Percentiles rank a stretch among this genome's conserved stretches.
These are phyloP conservation scores for Erannis defoliaria DNA, from an alignment of 2,888 invertebrate species.

Conservation along the genomic window DNA sequence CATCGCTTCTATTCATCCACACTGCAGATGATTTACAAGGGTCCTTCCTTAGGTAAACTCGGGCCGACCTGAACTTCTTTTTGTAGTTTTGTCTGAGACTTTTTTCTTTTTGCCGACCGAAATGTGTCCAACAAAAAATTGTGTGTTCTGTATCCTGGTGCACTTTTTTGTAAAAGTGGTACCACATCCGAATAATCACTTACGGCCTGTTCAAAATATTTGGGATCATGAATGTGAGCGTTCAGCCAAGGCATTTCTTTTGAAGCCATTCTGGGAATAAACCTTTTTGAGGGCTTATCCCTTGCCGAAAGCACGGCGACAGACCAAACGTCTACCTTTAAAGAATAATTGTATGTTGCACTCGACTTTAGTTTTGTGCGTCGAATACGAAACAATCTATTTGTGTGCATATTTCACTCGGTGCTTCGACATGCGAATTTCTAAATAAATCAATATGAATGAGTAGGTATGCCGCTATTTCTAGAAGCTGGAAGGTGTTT, in stretches of 20 bases:
- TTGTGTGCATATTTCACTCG: slow-evolving; percentile 51
- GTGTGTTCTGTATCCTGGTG: slow-evolving; percentile 83
- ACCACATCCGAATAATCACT: slow-evolving; percentile 86
- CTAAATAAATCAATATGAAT: slow-evolving; percentile 79
- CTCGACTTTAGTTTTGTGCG: slow-evolving; percentile 43
- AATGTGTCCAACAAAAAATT: slow-evolving; percentile 80
- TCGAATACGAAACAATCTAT: slow-evolving; percentile 51
- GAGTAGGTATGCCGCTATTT: slow-evolving; percentile 78
- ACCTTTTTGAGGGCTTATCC: slow-evolving; percentile 59
- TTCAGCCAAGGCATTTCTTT: slow-evolving; percentile 72
- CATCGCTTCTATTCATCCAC: slow-evolving; percentile 77
- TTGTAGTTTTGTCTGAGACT: slow-evolving; percentile 81
- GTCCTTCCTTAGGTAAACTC: slow-evolving; percentile 85
- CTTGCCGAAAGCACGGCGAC: slow-evolving; percentile 54
- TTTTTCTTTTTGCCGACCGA: slow-evolving; percentile 82
- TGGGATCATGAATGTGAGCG: slow-evolving; percentile 78
- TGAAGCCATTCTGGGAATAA: slow-evolving; percentile 73
- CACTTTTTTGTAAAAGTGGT: slow-evolving; percentile 81
- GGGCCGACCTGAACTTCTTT: slow-evolving; percentile 82
- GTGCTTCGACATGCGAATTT: slow-evolving; percentile 56
- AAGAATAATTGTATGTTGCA: slow-evolving; percentile 46
- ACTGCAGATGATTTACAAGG: slow-evolving; percentile 85
- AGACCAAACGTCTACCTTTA: slow-evolving; percentile 57
- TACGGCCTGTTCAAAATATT: slow-evolving; percentile 84
- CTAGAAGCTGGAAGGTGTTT: slow-evolving; percentile 85